Percentiles rank a stretch among this genome's conserved stretches.
Evolutionary conservation across 2,113 vertebrate genomes (phyloP).

Genomic region (Malurus alboscapulatus): DNA sequence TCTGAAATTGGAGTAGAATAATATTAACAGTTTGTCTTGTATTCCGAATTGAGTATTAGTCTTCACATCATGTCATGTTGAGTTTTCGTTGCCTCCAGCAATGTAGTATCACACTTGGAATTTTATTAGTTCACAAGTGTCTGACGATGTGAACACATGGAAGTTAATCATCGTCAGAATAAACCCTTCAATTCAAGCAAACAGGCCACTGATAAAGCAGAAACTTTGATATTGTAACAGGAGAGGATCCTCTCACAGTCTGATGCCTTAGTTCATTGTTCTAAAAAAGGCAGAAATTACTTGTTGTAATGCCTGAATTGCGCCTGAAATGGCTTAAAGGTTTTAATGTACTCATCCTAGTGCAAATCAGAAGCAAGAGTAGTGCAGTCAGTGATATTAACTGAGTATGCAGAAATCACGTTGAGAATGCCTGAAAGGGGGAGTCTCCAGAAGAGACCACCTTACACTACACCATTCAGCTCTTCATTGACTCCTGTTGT

Average conservation of each 20-base stretch:
- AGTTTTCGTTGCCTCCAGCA: conserved; percentile 47
- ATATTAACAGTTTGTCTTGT: not conserved
- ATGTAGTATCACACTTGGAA: not conserved
- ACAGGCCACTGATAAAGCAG: not conserved
- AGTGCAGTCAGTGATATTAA: not conserved
- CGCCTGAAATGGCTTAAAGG: not conserved
- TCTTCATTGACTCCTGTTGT: not conserved
- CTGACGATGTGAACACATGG: not conserved
- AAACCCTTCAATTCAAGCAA: not conserved
- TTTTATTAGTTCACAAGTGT: conserved; percentile 34
- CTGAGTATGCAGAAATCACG: not conserved
- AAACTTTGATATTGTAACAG: not conserved
- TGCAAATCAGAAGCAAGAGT: not conserved
- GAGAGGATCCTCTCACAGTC: not conserved
- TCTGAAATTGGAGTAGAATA: not conserved
- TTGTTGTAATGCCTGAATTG: not conserved
- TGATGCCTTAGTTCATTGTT: not conserved
- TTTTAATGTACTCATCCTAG: not conserved
- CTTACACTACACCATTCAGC: not conserved
- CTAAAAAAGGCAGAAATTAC: not conserved
- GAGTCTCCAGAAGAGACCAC: not conserved
- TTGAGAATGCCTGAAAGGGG: not conserved
- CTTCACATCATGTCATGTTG: conserved; percentile 34
- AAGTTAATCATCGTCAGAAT: not conserved
- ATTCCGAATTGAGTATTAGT: not conserved